phyloP scores from a whole-genome alignment of 2,888 invertebrate genomes.

The Oscheius onirici region DNA sequence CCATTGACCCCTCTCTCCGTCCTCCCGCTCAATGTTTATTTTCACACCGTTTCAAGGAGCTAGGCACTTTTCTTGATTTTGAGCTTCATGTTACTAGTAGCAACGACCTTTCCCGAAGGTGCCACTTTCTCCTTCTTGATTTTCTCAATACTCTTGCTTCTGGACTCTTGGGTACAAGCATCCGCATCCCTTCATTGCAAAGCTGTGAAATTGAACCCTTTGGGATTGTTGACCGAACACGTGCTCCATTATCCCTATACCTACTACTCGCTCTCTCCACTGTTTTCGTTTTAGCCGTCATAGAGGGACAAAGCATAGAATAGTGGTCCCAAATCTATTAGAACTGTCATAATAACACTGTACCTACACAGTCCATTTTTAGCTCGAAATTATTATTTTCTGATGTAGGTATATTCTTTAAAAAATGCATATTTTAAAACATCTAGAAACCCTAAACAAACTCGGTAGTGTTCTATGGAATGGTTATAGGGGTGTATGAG shows the following conservation, averaged over 20 bases:
- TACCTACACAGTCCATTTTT: neutral
- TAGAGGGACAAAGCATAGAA: no score
- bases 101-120: no score
- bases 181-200: neutral
- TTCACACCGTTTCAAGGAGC: constrained; percentile 8
- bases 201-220: constrained; percentile 17
- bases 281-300: neutral
- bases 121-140: neutral
- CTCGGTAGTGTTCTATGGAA: no score
- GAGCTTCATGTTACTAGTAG: neutral
- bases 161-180: neutral
- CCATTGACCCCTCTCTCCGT: neutral
- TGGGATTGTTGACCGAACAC: constrained; percentile 18
- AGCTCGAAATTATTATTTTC: neutral
- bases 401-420: no score
- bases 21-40: constrained; percentile 3
- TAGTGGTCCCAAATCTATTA: no score
- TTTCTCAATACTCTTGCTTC: no score
- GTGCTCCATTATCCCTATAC: neutral
- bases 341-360: neutral
- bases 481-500: no score
- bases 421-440: no score
- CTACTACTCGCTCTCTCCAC: neutral
- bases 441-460: no score
- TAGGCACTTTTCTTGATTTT: neutral